Evolutionary conservation across 2,113 vertebrate genomes (phyloP).

Genomic region (Parus major): DNA sequence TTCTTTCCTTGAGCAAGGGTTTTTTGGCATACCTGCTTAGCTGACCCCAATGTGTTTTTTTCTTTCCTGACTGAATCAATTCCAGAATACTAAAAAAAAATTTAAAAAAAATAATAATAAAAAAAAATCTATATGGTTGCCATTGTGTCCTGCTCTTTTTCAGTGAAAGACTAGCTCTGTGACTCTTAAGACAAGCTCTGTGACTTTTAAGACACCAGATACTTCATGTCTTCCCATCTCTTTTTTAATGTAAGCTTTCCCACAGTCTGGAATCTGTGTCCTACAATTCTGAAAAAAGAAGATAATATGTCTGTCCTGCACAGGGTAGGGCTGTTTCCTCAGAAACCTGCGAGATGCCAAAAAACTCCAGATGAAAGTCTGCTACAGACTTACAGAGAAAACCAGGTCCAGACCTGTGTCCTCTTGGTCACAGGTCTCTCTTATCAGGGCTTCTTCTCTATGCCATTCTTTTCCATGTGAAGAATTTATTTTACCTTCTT

Average conservation of each 20-base stretch:
- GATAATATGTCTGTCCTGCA: neutral
- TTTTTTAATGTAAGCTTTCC: neutral
- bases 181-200: neutral
- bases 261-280: neutral
- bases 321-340: neutral
- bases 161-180: neutral
- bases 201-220: neutral
- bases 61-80: neutral
- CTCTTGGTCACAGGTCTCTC: neutral
- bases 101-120: neutral
- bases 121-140: neutral
- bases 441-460: neutral
- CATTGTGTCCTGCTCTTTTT: neutral
- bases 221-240: neutral
- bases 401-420: rapidly evolving
- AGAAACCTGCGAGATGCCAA: neutral
- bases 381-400: neutral
- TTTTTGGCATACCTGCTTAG: neutral
- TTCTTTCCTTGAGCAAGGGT: neutral
- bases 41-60: neutral
- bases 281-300: neutral
- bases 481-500: neutral
- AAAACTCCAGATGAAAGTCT: neutral
- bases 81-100: neutral
- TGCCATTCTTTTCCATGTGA: neutral